Conservation (phyloP, 2,888 invertebrate species). For the Hermaeophaga mercurialis region DNA sequence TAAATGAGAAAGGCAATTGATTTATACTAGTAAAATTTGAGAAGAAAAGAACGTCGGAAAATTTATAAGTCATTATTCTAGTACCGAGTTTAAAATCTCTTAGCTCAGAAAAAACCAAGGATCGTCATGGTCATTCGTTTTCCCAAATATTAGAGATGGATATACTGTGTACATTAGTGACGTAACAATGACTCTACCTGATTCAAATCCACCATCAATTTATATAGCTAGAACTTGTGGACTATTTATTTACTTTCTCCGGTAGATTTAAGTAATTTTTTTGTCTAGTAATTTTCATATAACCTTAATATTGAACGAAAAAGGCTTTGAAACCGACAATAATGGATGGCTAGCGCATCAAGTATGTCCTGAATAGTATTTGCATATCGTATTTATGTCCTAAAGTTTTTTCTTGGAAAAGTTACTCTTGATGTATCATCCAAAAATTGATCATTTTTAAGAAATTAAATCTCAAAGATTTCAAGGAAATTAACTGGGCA, state of each 20-base stretch:
- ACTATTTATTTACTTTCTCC: conserved; percentile 9
- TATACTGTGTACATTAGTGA: conserved; percentile 8
- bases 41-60: conserved; percentile 15
- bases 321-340: too few relatives aligned
- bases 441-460: too few relatives aligned
- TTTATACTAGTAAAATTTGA: conserved; percentile 18
- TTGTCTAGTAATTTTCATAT: conserved; percentile 15
- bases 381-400: too few relatives aligned
- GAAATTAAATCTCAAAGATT: too few relatives aligned
- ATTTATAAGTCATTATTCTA: conserved; percentile 5
- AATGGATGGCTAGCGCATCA: too few relatives aligned
- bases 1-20: conserved; percentile 2
- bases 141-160: conserved; percentile 6
- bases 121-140: conserved; percentile 13
- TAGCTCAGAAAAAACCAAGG: conserved; percentile 15
- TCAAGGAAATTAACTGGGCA: too few relatives aligned
- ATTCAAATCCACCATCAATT: background rate
- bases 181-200: conserved; percentile 6
- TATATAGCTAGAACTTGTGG: conserved; percentile 9
- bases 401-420: too few relatives aligned
- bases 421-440: too few relatives aligned
- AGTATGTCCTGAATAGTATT: too few relatives aligned
- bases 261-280: conserved; percentile 7
- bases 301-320: too few relatives aligned
- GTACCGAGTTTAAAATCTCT: conserved; percentile 1